Evolutionary conservation across 1,140 invertebrate species (phyloP), one percentile per base, ranked within the genome.

Genomic region (Nomia melanderi): DNA sequence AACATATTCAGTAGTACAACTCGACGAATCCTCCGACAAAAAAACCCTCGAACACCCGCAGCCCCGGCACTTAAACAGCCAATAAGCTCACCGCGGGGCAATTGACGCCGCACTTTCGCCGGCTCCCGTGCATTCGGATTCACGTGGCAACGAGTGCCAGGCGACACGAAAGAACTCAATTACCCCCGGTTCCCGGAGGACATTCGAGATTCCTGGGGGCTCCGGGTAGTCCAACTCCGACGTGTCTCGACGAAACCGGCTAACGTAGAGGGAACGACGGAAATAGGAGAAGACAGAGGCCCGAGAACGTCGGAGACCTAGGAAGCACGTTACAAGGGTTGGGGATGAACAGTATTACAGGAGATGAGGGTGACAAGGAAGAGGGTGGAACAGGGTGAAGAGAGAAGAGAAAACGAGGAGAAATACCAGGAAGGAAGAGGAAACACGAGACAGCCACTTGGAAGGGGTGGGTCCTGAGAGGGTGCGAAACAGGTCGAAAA

Each of bases 111-210:
- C 14, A 17, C 20, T 44, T 44, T 44, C 11, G 50, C 8, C 23
- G 29, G 25, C 25, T 56, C 27, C 50, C 36, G 50, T 29, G 23
- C 44, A 39, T 50, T n/a, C 53, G 53, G 25, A 66, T 57, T 25
- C 56, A 33, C n/a, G 29, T 11, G 60, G 20, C 33, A 20, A 4
- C 2, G 54, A 33, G 27, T 0, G 23, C 27, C 11, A 17, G 29
- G 39, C 20, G 59, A 83, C 79, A 78, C 79, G 86, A 86, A 86
- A 86, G 81, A 86, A 86, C 85, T 86, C 85, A 84, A 86, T 86
- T 86, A 86, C 73, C 29, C 39, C 39, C 60, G 41, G 59, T 60
- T 74, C 77, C 72, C 47, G 25, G 67, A 77, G 73, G 73, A 71
- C 41, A 23, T 62, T 75, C 50, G 79, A 60, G 73, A 50, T 82